Percentiles rank a stretch among this genome's conserved stretches.
Evolutionary conservation across 2,113 vertebrate genomes (phyloP).

Genomic region (Herpetotheres cachinnans): DNA sequence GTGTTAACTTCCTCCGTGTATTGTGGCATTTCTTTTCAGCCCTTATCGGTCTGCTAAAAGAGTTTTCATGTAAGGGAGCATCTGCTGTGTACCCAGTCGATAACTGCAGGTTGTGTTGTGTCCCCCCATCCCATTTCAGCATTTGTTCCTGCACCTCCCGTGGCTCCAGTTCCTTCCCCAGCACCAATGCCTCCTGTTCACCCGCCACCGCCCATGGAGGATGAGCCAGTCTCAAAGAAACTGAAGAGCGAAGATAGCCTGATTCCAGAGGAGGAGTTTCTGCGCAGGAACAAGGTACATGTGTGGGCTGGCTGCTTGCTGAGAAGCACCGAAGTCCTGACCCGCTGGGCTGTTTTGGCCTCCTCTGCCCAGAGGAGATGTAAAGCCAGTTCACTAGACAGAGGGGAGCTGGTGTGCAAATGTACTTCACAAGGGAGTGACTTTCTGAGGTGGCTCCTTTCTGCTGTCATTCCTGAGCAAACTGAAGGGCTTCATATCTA

Average conservation of each 20-base stretch:
- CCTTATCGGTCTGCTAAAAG: not conserved
- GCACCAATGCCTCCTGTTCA: conserved; percentile 86
- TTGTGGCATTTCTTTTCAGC: not conserved
- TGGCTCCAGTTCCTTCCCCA: conserved; percentile 82
- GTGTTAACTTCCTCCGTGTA: not conserved
- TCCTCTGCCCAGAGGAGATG: not conserved
- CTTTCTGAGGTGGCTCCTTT: not conserved
- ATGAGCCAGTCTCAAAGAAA: conserved; percentile 93
- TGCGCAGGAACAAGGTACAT: conserved; percentile 91
- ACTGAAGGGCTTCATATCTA: not conserved
- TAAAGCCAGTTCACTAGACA: not conserved
- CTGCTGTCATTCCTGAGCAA: not conserved
- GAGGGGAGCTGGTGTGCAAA: not conserved
- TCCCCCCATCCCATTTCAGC: conserved; percentile 64
- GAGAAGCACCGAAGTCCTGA: not conserved
- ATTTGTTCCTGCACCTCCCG: conserved; percentile 93
- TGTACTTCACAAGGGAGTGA: not conserved
- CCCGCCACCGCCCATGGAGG: conserved; percentile 89
- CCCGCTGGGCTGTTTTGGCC: not conserved
- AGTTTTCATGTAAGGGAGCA: not conserved
- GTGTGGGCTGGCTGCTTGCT: too few species aligned
- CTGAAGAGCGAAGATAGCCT: conserved; percentile 96
- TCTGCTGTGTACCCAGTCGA: not conserved
- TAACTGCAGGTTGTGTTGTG: not conserved
- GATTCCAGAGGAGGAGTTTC: conserved; percentile 95